Percentiles rank a stretch among this genome's conserved stretches.
Evolutionary conservation across 2,797 vertebrate species (phyloP).

Genomic region (Argentina silus): DNA sequence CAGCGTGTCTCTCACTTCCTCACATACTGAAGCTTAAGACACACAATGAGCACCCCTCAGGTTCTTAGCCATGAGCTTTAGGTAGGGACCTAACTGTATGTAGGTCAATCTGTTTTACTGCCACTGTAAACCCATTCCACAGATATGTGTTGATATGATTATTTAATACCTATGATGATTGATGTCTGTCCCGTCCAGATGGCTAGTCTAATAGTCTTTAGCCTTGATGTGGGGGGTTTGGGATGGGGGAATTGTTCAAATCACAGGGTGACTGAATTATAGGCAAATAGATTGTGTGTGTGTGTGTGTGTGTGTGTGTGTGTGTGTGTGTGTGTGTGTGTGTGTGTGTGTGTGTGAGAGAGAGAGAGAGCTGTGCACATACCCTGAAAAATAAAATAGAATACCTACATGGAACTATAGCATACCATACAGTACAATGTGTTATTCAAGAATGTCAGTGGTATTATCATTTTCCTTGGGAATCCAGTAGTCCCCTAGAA

Average conservation of each 20-base stretch:
- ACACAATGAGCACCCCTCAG: conserved; percentile 35
- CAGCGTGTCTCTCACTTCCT: not conserved
- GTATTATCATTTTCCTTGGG: not conserved
- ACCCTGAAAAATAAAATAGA: no score
- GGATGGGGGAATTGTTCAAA: conserved; percentile 26
- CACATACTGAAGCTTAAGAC: not conserved
- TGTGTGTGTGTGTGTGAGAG: conserved; percentile 27
- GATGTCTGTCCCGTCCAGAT: conserved; percentile 51
- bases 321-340: conserved; percentile 26
- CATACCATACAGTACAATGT: no score
- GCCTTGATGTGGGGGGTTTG: conserved; percentile 6
- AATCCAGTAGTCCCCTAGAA: conserved; percentile 15
- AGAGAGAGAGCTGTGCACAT: not conserved
- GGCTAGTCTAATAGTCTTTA: conserved; percentile 40
- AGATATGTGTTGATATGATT: conserved; percentile 64
- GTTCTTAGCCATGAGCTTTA: conserved; percentile 54
- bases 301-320: conserved; percentile 2
- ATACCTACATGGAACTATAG: no score
- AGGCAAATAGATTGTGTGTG: not conserved
- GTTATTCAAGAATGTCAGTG: not conserved
- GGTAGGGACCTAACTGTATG: conserved; percentile 61
- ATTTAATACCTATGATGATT: conserved; percentile 62
- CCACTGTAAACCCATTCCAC: conserved; percentile 59
- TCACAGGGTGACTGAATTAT: not conserved
- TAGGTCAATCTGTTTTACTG: conserved; percentile 74